Percentiles rank a stretch among this genome's conserved stretches.
These are phyloP conservation scores for Callitettix versicolor DNA, from an alignment of 1,140 invertebrate genomes.

Conservation along the genomic window DNA sequence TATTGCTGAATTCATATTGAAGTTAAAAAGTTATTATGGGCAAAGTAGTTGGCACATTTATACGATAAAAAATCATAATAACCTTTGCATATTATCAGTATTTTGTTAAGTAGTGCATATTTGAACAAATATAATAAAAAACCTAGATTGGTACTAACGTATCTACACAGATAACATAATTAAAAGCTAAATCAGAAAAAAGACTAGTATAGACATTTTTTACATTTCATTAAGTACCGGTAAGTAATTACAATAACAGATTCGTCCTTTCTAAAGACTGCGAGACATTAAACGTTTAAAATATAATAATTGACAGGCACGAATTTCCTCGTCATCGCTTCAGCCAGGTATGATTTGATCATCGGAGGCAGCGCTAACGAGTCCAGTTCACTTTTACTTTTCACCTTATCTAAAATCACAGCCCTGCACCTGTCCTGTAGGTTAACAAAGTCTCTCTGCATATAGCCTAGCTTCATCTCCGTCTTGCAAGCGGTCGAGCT, in stretches of 20 bases:
- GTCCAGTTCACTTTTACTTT: slow-evolving; percentile 33
- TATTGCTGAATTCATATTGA: no score
- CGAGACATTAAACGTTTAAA: slow-evolving; percentile 3
- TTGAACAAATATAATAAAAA: no score
- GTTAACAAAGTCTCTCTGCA: slow-evolving; percentile 48
- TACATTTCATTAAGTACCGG: not conserved
- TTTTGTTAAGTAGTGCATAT: no score
- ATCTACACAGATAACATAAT: no score
- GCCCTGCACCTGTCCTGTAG: slow-evolving; percentile 53
- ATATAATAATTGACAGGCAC: slow-evolving; percentile 11
- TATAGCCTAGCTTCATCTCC: slow-evolving; percentile 49
- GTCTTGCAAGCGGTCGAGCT: slow-evolving; percentile 66
- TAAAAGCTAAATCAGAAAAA: no score
- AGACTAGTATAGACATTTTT: not conserved
- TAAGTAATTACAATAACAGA: not conserved
- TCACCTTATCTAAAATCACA: slow-evolving; percentile 39
- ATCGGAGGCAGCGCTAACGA: slow-evolving; percentile 36
- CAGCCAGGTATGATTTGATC: slow-evolving; percentile 38
- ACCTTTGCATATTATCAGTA: no score
- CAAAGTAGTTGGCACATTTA: no score
- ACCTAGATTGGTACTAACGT: no score
- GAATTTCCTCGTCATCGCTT: slow-evolving; percentile 29
- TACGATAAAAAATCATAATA: no score
- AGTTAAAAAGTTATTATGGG: no score
- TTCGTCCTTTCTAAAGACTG: not conserved